These are phyloP conservation scores for Cephalotes varians DNA, from an alignment of 2,888 invertebrate genomes.

Conservation along the genomic window DNA sequence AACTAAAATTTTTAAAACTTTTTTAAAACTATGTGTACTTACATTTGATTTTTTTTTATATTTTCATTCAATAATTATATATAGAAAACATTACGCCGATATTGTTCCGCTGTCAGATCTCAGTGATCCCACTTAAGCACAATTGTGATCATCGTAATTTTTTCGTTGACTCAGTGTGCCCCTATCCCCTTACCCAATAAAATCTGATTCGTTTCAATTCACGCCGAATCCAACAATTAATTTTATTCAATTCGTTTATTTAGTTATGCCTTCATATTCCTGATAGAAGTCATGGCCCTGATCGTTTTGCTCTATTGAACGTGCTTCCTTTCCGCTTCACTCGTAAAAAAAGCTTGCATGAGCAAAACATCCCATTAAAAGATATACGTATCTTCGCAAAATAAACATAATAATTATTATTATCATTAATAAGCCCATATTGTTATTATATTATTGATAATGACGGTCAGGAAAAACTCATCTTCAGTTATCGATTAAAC, in stretches of 20 bases:
- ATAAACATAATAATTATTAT: neutral
- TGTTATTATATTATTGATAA: neutral
- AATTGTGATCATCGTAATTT: conserved; percentile 1
- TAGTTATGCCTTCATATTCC: conserved; percentile 2
- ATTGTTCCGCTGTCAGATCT: conserved; percentile 4
- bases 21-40: neutral
- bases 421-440: neutral
- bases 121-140: neutral
- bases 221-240: conserved; percentile 18
- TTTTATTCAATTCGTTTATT: conserved; percentile 25
- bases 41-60: neutral
- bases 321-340: neutral
- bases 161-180: conserved; percentile 10
- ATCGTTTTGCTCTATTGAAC: neutral
- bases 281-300: neutral
- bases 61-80: neutral
- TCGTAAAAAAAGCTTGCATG: neutral
- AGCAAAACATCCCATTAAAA: neutral
- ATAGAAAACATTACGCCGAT: neutral
- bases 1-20: too few species aligned
- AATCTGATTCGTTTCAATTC: neutral
- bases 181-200: neutral
- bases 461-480: neutral
- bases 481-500: neutral
- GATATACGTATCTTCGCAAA: neutral